A percentile compares a stretch with the other conserved stretches of the same genome.
phyloP scores from a whole-genome alignment of 2,888 invertebrate species.

The Athalia circularis region DNA sequence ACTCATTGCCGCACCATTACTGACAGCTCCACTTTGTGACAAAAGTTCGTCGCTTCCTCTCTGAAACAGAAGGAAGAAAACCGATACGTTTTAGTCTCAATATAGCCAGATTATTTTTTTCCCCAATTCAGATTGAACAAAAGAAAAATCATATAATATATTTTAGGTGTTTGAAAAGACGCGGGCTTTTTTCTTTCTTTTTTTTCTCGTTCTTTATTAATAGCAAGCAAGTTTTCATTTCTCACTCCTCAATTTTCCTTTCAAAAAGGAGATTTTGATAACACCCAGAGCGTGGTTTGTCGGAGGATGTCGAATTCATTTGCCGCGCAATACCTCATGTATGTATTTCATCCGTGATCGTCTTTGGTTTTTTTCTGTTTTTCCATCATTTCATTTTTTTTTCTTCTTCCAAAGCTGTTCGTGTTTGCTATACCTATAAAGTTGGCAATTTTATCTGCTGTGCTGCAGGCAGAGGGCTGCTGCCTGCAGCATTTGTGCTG shows the following conservation, averaged over 20 bases:
- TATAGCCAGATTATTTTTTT: neutral
- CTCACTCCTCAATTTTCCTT: no score
- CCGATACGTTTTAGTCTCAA: constrained; percentile 51
- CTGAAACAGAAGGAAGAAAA: constrained; percentile 78
- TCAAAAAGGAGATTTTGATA: no score
- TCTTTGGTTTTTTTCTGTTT: neutral
- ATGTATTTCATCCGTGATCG: no score
- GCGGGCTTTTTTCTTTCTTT: no score
- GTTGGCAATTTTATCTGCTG: constrained; percentile 15
- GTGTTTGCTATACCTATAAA: neutral
- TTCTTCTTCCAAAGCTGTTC: neutral
- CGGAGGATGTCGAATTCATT: no score
- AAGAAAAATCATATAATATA: no score
- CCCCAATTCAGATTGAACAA: neutral
- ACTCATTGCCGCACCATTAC: constrained; percentile 94
- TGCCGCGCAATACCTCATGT: no score
- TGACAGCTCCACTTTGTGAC: constrained; percentile 93
- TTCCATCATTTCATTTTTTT: neutral
- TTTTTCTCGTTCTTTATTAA: neutral
- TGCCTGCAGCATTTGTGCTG: neutral
- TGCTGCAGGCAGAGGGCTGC: neutral
- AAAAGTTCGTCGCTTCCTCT: constrained; percentile 98
- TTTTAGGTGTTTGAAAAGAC: no score
- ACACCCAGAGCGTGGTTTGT: no score
- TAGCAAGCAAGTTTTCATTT: neutral